Base-by-base conservation (phyloP, 2,888 invertebrate genomes). In the Copidosoma aretas region DNA sequence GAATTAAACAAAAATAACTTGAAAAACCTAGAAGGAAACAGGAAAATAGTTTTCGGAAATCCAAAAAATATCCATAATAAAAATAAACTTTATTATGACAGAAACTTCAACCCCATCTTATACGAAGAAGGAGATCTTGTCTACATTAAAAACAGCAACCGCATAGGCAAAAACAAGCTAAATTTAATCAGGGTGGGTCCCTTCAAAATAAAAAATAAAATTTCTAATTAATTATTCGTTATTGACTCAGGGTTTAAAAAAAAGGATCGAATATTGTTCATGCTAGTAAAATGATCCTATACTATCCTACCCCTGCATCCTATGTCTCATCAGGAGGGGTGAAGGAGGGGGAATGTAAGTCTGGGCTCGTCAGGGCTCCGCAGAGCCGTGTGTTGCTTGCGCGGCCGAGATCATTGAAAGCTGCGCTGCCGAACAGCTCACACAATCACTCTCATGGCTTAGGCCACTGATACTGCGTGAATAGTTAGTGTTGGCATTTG, bases 201-300 rank as follows among this genome's bases (percentile, higher is more conserved):
- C 17, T 49, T 49, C 19, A 49, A 49, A n/a, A 49, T 49, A 49
- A 49, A 49, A 49, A 68, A 14, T 70, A 74, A 73, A 60, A 62
- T 74, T 53, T 70, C 71, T 1, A 61, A 72, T 53, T n/a, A 58
- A 46, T 70, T 73, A 22, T 72, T 60, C 64, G 22, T 41, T n/a
- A 58, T 72, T 43, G 68, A 72, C 60, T 69, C 54, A 49, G 59
- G 71, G 46, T 43, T 51, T 56, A 71, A 64, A 53, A 74, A 74
- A 68, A 65, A 21, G 71, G 71, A 24, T 72, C 67, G 43, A 72
- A 73, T 56, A 51, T 74, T 19, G 73, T 69, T 68, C 74, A 74
- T 64, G 69, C 68, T n/a, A 71, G 71, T 67, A 71, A 74, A 32
- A 43, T 74, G 19, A 60, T 73, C 43, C 73, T 71, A 21, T 68